These are phyloP conservation scores for Acholoe squamosa DNA, from an alignment of 2,888 invertebrate species.

Conservation along the genomic window DNA sequence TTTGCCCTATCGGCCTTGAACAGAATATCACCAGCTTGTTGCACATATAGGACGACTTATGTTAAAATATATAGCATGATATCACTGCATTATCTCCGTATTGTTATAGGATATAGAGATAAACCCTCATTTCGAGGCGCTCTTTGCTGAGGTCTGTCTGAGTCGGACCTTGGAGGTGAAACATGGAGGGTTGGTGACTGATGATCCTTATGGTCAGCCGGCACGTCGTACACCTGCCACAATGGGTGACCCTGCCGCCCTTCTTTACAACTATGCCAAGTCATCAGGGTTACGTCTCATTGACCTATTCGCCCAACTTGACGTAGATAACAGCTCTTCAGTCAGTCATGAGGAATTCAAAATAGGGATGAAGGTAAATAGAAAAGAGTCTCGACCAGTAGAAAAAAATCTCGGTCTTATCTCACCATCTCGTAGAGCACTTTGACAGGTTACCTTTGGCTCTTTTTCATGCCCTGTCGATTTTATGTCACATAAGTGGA, in stretches of 20 bases:
- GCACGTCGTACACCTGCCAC: neutral
- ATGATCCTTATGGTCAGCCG: neutral
- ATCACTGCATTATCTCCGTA: neutral
- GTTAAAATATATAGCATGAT: too few species aligned
- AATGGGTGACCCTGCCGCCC: slow-evolving; percentile 37
- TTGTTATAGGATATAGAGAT: slow-evolving; percentile 45
- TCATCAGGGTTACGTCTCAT: slow-evolving; percentile 20
- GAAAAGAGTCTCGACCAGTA: too few species aligned
- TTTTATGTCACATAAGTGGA: too few species aligned
- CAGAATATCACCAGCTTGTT: too few species aligned
- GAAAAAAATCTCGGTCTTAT: too few species aligned
- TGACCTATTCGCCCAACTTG: slow-evolving; percentile 57
- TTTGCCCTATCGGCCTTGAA: too few species aligned
- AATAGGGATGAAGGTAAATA: slow-evolving; percentile 32
- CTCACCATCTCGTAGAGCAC: too few species aligned
- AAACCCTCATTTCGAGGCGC: slow-evolving; percentile 11
- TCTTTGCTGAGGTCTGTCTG: neutral
- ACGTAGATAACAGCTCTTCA: slow-evolving; percentile 39
- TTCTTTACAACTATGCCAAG: slow-evolving; percentile 41
- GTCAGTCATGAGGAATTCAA: slow-evolving; percentile 42
- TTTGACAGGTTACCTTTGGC: too few species aligned
- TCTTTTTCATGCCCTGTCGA: too few species aligned
- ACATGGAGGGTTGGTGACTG: slow-evolving; percentile 33
- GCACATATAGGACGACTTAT: too few species aligned
- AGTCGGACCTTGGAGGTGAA: slow-evolving; percentile 9